These are phyloP conservation scores for Leptobrachium leishanense DNA, from an alignment of 2,113 vertebrate species.

Conservation along the genomic window DNA sequence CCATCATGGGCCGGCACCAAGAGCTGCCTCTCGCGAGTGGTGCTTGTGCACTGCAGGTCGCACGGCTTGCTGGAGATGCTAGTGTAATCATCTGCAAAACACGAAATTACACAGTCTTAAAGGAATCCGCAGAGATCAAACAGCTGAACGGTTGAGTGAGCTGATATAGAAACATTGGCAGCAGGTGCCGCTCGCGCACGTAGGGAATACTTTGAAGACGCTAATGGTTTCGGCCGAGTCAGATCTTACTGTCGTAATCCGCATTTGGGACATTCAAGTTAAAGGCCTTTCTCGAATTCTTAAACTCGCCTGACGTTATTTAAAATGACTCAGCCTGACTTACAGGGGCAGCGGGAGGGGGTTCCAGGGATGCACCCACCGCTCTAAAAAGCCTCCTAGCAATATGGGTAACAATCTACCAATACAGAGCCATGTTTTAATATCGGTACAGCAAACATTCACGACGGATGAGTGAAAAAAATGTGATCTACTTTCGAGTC, in stretches of 20 bases:
- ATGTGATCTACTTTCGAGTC: too few relatives aligned
- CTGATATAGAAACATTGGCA: background rate
- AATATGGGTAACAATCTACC: too few relatives aligned
- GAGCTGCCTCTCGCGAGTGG: constrained; percentile 80
- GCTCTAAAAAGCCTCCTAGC: too few relatives aligned
- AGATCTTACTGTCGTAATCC: background rate
- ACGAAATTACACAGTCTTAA: constrained; percentile 15
- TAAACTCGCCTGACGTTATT: background rate
- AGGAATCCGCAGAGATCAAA: background rate
- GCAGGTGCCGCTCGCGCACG: background rate
- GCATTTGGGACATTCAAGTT: background rate
- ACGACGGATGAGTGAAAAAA: too few relatives aligned
- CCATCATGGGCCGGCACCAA: constrained; percentile 83
- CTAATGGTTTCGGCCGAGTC: background rate
- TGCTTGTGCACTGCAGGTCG: constrained; percentile 86
- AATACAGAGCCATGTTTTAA: too few relatives aligned
- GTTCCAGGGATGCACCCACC: too few relatives aligned
- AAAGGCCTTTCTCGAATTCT: background rate
- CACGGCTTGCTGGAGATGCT: constrained; percentile 90
- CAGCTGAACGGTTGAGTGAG: background rate
- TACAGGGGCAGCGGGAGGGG: too few relatives aligned
- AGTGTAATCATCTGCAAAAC: constrained; percentile 80
- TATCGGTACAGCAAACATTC: too few relatives aligned
- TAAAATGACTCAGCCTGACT: background rate
- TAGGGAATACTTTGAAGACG: background rate